A percentile compares a stretch with the other conserved stretches of the same genome.
Evolutionary conservation across 2,888 invertebrate species (phyloP).

Genomic region (Cataglyphis albicans): DNA sequence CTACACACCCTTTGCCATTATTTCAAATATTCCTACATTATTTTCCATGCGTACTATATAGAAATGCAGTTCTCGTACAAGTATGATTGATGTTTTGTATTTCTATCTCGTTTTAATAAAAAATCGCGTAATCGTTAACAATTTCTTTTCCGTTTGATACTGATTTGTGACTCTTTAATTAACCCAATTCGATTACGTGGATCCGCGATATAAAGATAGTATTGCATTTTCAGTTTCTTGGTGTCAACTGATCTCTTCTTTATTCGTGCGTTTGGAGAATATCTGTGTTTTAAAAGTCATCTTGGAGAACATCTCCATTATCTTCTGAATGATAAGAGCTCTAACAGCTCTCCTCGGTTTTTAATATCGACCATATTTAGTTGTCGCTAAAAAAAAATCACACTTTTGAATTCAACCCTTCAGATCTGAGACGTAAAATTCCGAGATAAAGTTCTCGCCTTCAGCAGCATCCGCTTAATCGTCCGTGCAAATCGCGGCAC

Average conservation of each 20-base stretch:
- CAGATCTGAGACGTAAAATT: not conserved
- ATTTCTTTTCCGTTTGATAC: not conserved
- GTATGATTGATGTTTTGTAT: not conserved
- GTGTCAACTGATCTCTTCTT: not conserved
- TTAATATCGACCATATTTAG: not conserved
- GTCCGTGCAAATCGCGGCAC: conserved; percentile 28
- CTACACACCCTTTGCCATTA: not conserved
- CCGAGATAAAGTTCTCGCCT: not conserved
- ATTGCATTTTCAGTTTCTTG: not conserved
- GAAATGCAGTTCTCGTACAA: conserved; percentile 16
- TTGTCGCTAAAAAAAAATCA: not conserved
- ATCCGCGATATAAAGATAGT: not conserved
- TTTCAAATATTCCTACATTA: not conserved
- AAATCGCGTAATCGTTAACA: not conserved
- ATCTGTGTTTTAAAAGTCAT: not conserved
- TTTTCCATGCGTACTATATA: not conserved
- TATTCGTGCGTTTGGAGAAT: conserved; percentile 1
- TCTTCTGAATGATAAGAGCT: not conserved
- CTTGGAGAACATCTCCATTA: not conserved
- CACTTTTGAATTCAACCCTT: not conserved
- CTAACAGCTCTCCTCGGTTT: not conserved
- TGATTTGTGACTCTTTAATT: not conserved
- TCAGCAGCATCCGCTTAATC: conserved; percentile 7
- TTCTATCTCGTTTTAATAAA: not conserved
- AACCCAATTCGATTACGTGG: not conserved